Evolutionary conservation across 2,888 invertebrate genomes (phyloP).

Genomic region (Protula sp.): DNA sequence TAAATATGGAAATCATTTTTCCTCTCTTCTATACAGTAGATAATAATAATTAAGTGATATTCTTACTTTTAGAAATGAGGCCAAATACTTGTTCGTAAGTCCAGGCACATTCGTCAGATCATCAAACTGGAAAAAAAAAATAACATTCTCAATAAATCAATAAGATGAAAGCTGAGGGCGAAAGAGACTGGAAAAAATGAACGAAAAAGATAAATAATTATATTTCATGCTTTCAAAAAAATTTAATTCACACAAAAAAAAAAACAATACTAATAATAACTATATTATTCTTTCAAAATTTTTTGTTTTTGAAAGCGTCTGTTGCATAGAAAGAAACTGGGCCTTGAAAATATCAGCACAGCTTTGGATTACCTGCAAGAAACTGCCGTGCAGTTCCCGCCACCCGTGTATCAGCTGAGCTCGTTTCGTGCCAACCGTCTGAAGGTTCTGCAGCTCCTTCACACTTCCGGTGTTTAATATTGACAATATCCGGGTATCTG

Average conservation of each 20-base stretch:
- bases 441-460: constrained; percentile 39
- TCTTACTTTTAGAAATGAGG: not conserved
- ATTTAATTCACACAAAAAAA: too few species aligned
- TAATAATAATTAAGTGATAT: not conserved
- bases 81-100: not conserved
- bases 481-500: constrained; percentile 36
- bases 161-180: not conserved
- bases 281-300: not conserved
- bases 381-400: constrained; percentile 38
- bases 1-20: too few species aligned
- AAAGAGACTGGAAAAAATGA: too few species aligned
- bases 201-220: too few species aligned
- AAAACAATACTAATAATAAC: too few species aligned
- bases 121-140: constrained; percentile 1
- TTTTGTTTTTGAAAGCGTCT: not conserved
- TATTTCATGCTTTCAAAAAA: too few species aligned
- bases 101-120: constrained; percentile 3
- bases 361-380: constrained; percentile 17
- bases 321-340: too few species aligned
- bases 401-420: constrained; percentile 41
- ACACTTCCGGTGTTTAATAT: constrained; percentile 33
- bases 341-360: too few species aligned
- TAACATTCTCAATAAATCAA: not conserved
- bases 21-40: too few species aligned
- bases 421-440: constrained; percentile 44